A percentile compares a stretch with the other conserved stretches of the same genome.
These are phyloP conservation scores for Phyllotis vaccarum DNA, from an alignment of 2,797 vertebrate species.

Conservation along the genomic window DNA sequence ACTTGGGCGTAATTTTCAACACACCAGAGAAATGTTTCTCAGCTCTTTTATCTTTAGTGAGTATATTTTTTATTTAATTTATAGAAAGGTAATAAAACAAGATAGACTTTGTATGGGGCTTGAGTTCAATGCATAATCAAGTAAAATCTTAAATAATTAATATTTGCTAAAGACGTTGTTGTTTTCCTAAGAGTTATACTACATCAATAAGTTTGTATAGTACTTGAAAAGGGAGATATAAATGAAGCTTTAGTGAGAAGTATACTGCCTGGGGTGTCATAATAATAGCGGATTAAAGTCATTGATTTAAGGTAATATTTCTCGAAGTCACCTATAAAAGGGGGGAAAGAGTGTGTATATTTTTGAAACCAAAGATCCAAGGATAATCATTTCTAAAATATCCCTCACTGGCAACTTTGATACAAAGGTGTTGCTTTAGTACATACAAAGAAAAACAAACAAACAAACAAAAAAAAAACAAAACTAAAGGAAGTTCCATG, in stretches of 20 bases:
- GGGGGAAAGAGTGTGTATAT: too few species aligned
- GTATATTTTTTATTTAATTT: slow-evolving; percentile 54
- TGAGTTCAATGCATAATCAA: slow-evolving; percentile 24
- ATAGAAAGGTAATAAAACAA: slow-evolving; percentile 18
- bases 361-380: neutral
- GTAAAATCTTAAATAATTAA: slow-evolving; percentile 41
- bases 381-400: slow-evolving; percentile 3
- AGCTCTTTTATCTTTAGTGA: neutral
- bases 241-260: neutral
- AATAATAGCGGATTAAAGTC: neutral
- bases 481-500: neutral
- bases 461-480: too few species aligned
- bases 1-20: neutral
- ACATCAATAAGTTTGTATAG: neutral
- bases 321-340: neutral
- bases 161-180: slow-evolving; percentile 20
- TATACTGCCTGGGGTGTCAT: neutral
- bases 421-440: neutral
- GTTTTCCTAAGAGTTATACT: neutral
- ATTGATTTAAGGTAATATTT: slow-evolving; percentile 1
- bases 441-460: neutral
- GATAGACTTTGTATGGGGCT: neutral
- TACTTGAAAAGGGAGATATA: neutral
- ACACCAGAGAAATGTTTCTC: neutral
- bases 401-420: neutral